Percentiles rank a stretch among this genome's conserved stretches.
These are phyloP conservation scores for Larimichthys polyactis DNA, from an alignment of 2,113 vertebrate species.

Conservation along the genomic window DNA sequence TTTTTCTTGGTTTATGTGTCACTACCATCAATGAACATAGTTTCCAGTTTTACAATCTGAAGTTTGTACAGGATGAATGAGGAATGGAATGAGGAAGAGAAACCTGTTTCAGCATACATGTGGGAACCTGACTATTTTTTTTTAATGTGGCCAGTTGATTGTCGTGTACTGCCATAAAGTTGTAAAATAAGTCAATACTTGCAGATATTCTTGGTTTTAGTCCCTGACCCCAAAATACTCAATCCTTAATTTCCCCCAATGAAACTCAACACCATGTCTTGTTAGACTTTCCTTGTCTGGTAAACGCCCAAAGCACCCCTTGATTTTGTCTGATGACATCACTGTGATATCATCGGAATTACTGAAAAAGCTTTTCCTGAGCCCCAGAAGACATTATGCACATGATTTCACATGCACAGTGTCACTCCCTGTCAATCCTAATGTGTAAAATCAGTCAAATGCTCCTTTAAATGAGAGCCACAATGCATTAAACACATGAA, in stretches of 20 bases:
- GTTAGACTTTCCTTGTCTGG: neutral
- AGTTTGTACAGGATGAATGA: too few relatives aligned
- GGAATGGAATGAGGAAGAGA: too few relatives aligned
- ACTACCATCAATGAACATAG: too few relatives aligned
- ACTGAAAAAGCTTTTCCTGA: neutral
- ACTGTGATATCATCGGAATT: neutral
- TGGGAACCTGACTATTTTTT: neutral
- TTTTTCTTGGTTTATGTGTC: too few relatives aligned
- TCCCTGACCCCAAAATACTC: neutral
- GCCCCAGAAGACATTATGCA: neutral
- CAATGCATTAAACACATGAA: neutral
- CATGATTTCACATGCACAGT: neutral
- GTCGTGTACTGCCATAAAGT: too few relatives aligned
- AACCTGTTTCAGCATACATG: neutral
- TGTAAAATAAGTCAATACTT: too few relatives aligned
- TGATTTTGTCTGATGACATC: neutral
- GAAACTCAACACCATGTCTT: neutral
- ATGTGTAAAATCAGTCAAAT: neutral
- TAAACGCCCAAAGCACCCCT: too few relatives aligned
- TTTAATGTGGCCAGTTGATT: too few relatives aligned
- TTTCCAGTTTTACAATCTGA: too few relatives aligned
- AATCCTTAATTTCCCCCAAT: neutral
- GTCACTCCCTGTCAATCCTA: neutral
- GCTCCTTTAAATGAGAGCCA: neutral
- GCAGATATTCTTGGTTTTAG: too few relatives aligned